Evolutionary conservation across 2,113 vertebrate genomes (phyloP).

Genomic region (Syngnathus floridae): DNA sequence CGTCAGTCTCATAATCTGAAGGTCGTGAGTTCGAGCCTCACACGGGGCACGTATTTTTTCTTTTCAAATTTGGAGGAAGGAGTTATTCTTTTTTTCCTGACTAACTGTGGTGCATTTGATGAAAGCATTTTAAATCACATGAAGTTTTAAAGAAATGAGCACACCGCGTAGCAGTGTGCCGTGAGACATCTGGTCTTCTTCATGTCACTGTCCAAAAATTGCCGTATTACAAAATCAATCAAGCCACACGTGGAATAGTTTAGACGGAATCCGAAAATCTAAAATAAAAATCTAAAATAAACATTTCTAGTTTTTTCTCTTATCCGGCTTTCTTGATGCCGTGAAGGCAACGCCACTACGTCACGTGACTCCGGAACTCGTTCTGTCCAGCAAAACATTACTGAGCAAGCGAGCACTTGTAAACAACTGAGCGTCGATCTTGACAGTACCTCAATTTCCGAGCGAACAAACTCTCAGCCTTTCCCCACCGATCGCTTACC

Average conservation of each 20-base stretch:
- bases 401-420: constrained; percentile 15
- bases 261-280: not conserved
- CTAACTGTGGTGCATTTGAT: too few species aligned
- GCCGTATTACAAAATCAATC: not conserved
- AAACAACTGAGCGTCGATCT: constrained; percentile 29
- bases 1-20: constrained; percentile 14
- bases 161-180: too few species aligned
- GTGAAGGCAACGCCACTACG: not conserved
- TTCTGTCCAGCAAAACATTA: constrained; percentile 25
- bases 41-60: not conserved
- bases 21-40: constrained; percentile 11
- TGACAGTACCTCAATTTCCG: not conserved
- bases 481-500: constrained; percentile 18
- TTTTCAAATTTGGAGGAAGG: too few species aligned
- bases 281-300: not conserved
- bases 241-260: not conserved
- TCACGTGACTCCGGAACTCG: constrained; percentile 39
- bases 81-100: too few species aligned
- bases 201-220: not conserved
- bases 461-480: constrained; percentile 1
- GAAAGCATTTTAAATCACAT: too few species aligned
- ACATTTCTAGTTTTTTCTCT: not conserved
- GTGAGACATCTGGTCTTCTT: too few species aligned
- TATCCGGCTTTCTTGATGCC: not conserved
- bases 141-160: too few species aligned